These are phyloP conservation scores for Datnioides undecimradiatus DNA, from an alignment of 2,113 vertebrate species.

Conservation along the genomic window DNA sequence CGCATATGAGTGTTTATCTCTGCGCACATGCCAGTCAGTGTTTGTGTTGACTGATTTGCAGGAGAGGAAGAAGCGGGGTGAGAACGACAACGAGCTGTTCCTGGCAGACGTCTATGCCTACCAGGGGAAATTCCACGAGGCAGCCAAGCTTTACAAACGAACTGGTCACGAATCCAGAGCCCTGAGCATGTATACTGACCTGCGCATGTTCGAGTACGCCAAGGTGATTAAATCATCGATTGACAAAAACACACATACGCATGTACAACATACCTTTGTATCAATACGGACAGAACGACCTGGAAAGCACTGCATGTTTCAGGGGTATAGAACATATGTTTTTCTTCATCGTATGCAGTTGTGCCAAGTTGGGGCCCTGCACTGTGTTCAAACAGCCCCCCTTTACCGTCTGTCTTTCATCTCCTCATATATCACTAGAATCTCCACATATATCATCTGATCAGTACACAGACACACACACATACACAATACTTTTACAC, in stretches of 20 bases:
- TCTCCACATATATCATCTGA: conserved; percentile 67
- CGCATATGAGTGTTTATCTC: conserved; percentile 43
- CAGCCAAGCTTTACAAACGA: conserved; percentile 92
- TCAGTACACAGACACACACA: conserved; percentile 39
- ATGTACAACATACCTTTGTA: conserved; percentile 24
- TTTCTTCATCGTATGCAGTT: conserved; percentile 64
- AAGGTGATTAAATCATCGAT: conserved; percentile 85
- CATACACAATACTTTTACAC: conserved; percentile 25
- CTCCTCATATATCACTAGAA: conserved; percentile 67
- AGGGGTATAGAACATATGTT: conserved; percentile 62
- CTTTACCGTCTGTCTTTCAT: conserved; percentile 72
- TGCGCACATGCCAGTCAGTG: conserved; percentile 44
- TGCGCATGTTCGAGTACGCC: conserved; percentile 96
- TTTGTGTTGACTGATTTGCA: conserved; percentile 81
- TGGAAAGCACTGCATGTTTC: conserved; percentile 40
- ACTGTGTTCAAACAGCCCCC: conserved; percentile 51
- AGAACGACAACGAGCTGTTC: conserved; percentile 92
- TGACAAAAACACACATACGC: conserved; percentile 16
- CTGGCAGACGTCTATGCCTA: conserved; percentile 96
- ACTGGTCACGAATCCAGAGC: conserved; percentile 88
- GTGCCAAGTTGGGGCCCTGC: conserved; percentile 75
- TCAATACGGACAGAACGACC: conserved; percentile 31
- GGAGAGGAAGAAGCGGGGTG: conserved; percentile 96
- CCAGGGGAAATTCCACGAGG: conserved; percentile 96
- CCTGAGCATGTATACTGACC: conserved; percentile 94